Evolutionary conservation across 2,113 vertebrate species (phyloP), one percentile per base, ranked within the genome.

Genomic region (Catagonus wagneri): DNA sequence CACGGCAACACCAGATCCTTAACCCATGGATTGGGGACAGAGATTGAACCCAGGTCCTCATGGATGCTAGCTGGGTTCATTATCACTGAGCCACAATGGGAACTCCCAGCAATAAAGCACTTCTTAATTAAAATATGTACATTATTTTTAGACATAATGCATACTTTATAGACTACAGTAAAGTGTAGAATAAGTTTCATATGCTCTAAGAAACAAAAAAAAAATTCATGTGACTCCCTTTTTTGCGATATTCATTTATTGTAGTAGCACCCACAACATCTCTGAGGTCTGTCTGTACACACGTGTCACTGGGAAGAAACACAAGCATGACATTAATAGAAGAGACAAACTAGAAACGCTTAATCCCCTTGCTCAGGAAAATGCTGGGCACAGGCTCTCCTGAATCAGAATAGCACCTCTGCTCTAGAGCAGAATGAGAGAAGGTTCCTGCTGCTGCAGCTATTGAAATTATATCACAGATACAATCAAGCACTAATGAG

Each of bases 401-500:
- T 81, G 36, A 85, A n/a, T 88, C 91, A 74, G 72, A 87, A 54
- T 6, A 78, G 78, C 91, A 36, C 16, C 54, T 68, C 44, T 39
- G 74, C 22, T 52, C 66, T 85, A 7, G 22, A 16, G n/a, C 36
- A 89, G 50, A 94, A 84, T 54, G 81, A 78, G 69, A 27, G 56
- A 89, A 78, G 56, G 52, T 29, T 69, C 69, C 86, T 56, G 68
- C 86, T 56, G 68, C 34, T 14, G 10, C 25, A 79, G 75, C 60
- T 15, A 76, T 32, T 74, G 36, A 52, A 75, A 63, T 97, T 92
- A 87, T 72, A 91, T 89, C 63, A 56, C 94, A 97, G 78, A 96
- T 83, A 86, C 93, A 96, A 94, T 96, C 89, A 96, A 89, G 91
- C 44, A 13, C 74, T 94, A 96, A 97, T 71, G 83, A 94, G 93